These are phyloP conservation scores for Pristionchus entomophagus DNA, from an alignment of 2,888 invertebrate genomes.

Conservation along the genomic window DNA sequence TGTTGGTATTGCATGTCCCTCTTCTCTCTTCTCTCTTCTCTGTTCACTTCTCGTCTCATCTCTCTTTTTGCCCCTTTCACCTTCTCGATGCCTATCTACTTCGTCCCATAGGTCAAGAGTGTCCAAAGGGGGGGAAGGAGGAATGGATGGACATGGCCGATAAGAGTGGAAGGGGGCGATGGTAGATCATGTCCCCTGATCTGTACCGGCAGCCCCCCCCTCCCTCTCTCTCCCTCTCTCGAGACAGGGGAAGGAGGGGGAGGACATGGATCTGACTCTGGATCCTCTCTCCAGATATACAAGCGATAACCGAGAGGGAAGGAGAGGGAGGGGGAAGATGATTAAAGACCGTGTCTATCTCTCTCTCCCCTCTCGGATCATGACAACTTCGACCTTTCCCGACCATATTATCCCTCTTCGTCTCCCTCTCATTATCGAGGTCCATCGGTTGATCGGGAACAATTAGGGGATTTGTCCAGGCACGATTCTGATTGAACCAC, in stretches of 20 bases:
- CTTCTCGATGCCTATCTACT: constrained; percentile 3
- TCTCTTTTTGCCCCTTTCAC: neutral
- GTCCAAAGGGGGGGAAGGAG: neutral
- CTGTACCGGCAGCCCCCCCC: neutral
- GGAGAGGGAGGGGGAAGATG: neutral
- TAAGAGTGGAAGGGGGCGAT: neutral
- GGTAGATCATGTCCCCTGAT: constrained; percentile 7
- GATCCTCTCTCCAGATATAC: constrained; percentile 22
- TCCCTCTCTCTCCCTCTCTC: neutral
- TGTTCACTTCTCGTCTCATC: neutral
- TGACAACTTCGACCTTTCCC: constrained; percentile 31
- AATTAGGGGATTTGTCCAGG: neutral
- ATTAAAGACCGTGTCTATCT: constrained; percentile 37
- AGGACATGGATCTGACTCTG: constrained; percentile 22
- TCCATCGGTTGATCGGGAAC: neutral
- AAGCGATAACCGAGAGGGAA: constrained; percentile 8
- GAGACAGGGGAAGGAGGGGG: neutral
- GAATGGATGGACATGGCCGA: neutral
- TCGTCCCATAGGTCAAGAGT: constrained; percentile 22
- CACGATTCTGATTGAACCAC: neutral
- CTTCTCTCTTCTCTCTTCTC: too few species aligned
- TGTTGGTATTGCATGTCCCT: too few species aligned
- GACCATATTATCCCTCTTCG: neutral
- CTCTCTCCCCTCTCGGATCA: neutral
- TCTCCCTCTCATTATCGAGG: constrained; percentile 4